Percentiles rank a stretch among this genome's conserved stretches.
phyloP scores from a whole-genome alignment of 2,113 vertebrate species.

The Rhineura floridana region DNA sequence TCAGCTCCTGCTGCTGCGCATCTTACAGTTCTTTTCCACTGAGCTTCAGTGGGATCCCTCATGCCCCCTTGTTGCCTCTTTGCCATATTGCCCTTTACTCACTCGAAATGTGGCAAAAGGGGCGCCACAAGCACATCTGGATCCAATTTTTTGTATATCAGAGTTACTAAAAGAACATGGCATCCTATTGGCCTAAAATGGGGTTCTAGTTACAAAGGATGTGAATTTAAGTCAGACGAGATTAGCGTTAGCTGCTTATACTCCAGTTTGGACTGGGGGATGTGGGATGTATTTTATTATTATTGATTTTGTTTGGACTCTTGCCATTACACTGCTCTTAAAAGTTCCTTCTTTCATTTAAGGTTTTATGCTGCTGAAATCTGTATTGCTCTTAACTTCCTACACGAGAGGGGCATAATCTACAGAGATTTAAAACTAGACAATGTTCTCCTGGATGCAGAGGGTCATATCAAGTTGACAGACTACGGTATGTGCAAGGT shows the following conservation, averaged over 20 bases:
- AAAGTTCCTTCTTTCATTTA: conserved; percentile 27
- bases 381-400: conserved; percentile 96
- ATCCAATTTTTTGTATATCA: background rate
- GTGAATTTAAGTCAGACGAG: background rate
- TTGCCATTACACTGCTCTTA: background rate
- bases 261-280: background rate
- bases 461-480: conserved; percentile 97
- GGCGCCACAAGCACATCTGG: background rate
- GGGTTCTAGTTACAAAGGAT: background rate
- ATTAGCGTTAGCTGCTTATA: background rate
- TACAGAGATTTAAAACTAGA: conserved; percentile 97
- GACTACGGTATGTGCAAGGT: conserved; percentile 99
- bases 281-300: background rate
- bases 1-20: background rate
- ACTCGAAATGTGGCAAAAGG: background rate
- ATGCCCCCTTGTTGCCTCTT: background rate
- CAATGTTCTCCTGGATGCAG: conserved; percentile 96
- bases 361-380: conserved; percentile 99
- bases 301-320: background rate
- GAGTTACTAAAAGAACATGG: background rate
- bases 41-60: background rate
- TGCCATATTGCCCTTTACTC: background rate
- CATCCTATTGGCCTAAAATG: background rate
- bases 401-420: conserved; percentile 98
- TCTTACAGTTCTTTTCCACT: background rate